Base-by-base conservation (phyloP, 23 tunicate genomes). In the Halocynthia aurantium region DNA sequence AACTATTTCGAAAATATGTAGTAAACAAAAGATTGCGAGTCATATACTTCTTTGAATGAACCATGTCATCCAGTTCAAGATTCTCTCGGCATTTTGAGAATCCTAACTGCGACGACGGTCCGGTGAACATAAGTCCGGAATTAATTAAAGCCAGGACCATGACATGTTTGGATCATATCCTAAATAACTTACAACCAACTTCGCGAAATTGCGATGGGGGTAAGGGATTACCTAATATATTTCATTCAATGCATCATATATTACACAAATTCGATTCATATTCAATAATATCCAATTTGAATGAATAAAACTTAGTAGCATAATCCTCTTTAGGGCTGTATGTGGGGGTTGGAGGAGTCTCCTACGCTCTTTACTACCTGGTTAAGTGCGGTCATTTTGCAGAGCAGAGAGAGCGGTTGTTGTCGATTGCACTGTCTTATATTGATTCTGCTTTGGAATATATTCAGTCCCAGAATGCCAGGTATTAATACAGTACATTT, bases 311-410 rank as follows among this genome's bases (percentile, higher is more conserved):
- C 64, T 15, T 15, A 2, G 17, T 15, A 15, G 17, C 17, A 60
- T 75, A 13, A 15, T 62, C 11, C 6, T 56, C 63, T 79, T 51
- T 52, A 86, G 91, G 91, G 21, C 22, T 86, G 7, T 86, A 86
- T 67, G 80, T 75, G 7, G 91, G 91, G 0, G 20, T 60, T 8
- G 84, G 81, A 53, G 91, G 91, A 62, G 57, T 75, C 15, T 84
- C 84, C 49, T 86, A 86, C 58, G 53, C 72, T 15, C 69, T 80
- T 49, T 86, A 86, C 52, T 80, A 86, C 70, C 31, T 86, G 7
- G 69, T 70, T 18, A 86, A 80, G 53, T 71, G 63, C 70, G 83
- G 63, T 71, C 53, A 10, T 51, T 84, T 84, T 61, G 57, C n/a
- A 19, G 74, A 73, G 8, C 70, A 78, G 40, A 10, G 20, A 7